Base-by-base conservation (phyloP, 2,797 vertebrate species). In the Acanthornis magna region DNA sequence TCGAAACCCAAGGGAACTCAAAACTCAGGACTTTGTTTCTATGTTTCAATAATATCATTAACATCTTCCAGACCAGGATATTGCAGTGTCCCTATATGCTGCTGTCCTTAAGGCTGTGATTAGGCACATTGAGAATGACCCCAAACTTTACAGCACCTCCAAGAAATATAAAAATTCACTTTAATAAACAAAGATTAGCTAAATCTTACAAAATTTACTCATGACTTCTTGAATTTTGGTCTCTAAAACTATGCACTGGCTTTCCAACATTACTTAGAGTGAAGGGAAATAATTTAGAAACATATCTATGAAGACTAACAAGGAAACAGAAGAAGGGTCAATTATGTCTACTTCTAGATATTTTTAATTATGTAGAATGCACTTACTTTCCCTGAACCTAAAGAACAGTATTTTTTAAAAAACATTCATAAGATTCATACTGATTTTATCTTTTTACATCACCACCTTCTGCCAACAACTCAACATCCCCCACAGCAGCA, bases 311-410 rank as follows among this genome's bases (percentile, higher is more conserved):
- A 84, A 84, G 9, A 70, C 14, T 13, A 55, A 21, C 16, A 92
- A 73, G 5, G 11, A 54, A 92, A 84, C 0, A 0, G 7, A 45
- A 38, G 43, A 26, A 2, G 1, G 11, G 7, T 15, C 11, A 26
- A 40, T 50, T 34, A 73, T 25, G 9, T 7, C 45, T 51, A 51
- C 19, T 71, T 71, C 12, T 26, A 36, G 25, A 58, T 13, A 4
- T 62, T 73, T 80, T 77, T 10, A 20, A 67, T 26, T 43, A 61
- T 5, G 11, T 23, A 68, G n/a, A 71, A 48, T 50, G 21, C 22
- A 50, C 17, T 86, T 63, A 67, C 40, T 74, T 89, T 71, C 50
- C 26, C 48, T 71, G 25, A 76, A 45, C 7, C 7, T 51, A 27
- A 62, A 54, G 12, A 53, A 36, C 22, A 54, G 3, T 50, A 36